Evolutionary conservation across 2,797 vertebrate species (phyloP).

Genomic region (Falco columbarius): DNA sequence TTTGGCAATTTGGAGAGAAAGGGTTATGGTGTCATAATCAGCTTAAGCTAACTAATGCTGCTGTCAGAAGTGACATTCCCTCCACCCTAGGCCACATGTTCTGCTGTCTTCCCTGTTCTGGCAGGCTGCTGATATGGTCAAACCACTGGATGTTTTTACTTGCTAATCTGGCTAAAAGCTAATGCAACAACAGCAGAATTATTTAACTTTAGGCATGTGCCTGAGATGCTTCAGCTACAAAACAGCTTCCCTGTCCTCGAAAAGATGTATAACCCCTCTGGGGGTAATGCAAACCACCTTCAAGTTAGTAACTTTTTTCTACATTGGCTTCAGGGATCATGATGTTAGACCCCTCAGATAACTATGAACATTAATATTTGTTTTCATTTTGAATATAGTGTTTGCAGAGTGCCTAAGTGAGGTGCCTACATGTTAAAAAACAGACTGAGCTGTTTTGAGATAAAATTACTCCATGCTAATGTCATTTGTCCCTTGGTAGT

Average conservation of each 20-base stretch:
- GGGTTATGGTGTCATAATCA: neutral
- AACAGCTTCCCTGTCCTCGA: neutral
- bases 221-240: neutral
- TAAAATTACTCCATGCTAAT: neutral
- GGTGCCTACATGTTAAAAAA: neutral
- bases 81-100: neutral
- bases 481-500: neutral
- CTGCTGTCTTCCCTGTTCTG: neutral
- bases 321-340: neutral
- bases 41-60: neutral
- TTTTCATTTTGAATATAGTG: neutral
- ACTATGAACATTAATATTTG: neutral
- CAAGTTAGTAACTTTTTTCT: neutral
- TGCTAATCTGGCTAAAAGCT: neutral
- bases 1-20: neutral
- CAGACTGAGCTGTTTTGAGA: neutral
- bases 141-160: neutral
- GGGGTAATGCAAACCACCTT: neutral
- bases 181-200: neutral
- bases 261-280: neutral
- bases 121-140: fast-evolving
- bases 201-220: neutral
- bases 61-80: neutral
- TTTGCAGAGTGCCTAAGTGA: neutral
- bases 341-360: neutral